Conservation (phyloP, 2,113 vertebrate species). For the Datnioides undecimradiatus region DNA sequence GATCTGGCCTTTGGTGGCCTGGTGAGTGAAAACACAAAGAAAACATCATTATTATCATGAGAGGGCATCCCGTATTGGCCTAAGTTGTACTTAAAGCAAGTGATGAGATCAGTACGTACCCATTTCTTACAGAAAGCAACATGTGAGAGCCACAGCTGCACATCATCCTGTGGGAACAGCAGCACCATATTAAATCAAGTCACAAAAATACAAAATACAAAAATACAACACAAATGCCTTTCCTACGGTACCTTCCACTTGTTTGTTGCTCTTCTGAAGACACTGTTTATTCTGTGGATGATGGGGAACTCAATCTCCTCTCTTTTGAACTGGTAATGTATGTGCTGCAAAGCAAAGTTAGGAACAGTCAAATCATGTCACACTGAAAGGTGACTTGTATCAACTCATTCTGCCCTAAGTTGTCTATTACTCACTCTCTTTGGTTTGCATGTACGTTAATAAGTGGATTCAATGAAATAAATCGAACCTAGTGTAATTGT, state of each 20-base stretch:
- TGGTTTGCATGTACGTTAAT: neutral
- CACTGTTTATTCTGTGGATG: conserved; percentile 87
- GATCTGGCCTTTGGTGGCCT: conserved; percentile 89
- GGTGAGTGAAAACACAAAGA: conserved; percentile 51
- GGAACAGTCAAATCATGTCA: neutral
- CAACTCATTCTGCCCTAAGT: neutral
- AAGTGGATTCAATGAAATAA: neutral
- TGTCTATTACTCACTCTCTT: neutral
- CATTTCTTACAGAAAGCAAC: conserved; percentile 97
- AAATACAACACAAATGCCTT: neutral
- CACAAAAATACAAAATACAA: no score
- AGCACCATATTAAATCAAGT: neutral
- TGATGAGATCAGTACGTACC: conserved; percentile 83
- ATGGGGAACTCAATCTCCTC: conserved; percentile 95
- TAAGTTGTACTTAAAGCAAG: neutral
- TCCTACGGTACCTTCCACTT: conserved; percentile 93
- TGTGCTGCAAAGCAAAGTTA: conserved; percentile 82
- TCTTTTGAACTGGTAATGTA: conserved; percentile 92
- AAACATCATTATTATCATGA: neutral
- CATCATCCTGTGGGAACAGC: conserved; percentile 86
- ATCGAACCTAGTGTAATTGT: neutral
- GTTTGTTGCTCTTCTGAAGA: conserved; percentile 90
- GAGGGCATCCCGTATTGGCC: neutral
- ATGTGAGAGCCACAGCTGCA: conserved; percentile 96
- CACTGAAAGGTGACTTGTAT: neutral